Percentiles rank a stretch among this genome's conserved stretches.
Evolutionary conservation across 2,797 vertebrate genomes (phyloP).

Genomic region (Limnodromus scolopaceus): DNA sequence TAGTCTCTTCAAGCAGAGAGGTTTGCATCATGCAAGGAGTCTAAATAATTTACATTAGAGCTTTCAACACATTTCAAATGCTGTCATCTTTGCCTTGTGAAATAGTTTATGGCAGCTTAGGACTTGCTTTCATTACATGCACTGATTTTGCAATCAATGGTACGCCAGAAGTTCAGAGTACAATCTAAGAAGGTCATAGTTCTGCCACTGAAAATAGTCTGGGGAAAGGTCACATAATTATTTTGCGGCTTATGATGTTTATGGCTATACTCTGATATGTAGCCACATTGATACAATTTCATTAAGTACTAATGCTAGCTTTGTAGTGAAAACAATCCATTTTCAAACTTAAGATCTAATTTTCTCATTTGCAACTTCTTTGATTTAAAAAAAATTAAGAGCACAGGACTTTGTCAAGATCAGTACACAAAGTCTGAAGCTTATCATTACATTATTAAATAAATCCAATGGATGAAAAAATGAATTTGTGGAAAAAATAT

Average conservation of each 20-base stretch:
- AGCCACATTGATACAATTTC: slow-evolving; percentile 34
- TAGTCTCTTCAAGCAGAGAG: slow-evolving; percentile 70
- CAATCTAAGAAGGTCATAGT: slow-evolving; percentile 66
- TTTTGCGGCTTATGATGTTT: slow-evolving; percentile 55
- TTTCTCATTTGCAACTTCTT: slow-evolving; percentile 66
- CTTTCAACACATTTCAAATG: slow-evolving; percentile 69
- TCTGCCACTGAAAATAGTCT: slow-evolving; percentile 42
- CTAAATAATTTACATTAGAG: slow-evolving; percentile 76
- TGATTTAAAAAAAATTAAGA: slow-evolving; percentile 43
- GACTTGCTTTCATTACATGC: slow-evolving; percentile 48
- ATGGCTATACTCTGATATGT: slow-evolving; percentile 46
- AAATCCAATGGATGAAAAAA: slow-evolving; percentile 35
- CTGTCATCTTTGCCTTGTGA: slow-evolving; percentile 58
- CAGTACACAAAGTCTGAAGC: slow-evolving; percentile 18
- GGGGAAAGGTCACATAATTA: slow-evolving; percentile 72
- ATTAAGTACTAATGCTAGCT: slow-evolving; percentile 58
- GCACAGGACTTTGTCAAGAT: neutral
- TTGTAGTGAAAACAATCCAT: slow-evolving; percentile 72
- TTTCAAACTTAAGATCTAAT: slow-evolving; percentile 62
- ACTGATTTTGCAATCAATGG: slow-evolving; percentile 66
- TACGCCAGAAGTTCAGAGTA: slow-evolving; percentile 47
- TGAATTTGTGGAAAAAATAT: slow-evolving; percentile 9
- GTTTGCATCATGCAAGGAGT: slow-evolving; percentile 69
- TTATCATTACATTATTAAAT: slow-evolving; percentile 62
- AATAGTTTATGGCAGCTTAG: slow-evolving; percentile 58